phyloP scores from a whole-genome alignment of 2,888 invertebrate species.

The Microctonus hyperodae region DNA sequence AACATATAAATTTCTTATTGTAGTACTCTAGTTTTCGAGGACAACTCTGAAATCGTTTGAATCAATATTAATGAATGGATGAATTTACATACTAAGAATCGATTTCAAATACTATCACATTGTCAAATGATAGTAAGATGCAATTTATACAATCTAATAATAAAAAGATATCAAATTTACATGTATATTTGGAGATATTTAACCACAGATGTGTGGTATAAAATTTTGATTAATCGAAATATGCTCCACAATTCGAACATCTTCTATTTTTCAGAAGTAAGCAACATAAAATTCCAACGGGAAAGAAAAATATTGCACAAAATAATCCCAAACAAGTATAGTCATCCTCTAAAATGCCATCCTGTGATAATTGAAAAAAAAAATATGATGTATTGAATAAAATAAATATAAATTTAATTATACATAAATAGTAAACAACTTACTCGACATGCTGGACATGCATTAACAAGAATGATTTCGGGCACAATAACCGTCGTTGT shows the following conservation, averaged over 20 bases:
- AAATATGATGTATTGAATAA: neutral
- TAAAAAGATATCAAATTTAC: neutral
- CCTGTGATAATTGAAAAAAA: constrained; percentile 55
- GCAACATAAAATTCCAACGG: constrained; percentile 87
- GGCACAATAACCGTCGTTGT: constrained; percentile 72
- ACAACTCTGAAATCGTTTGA: neutral
- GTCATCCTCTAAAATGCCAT: constrained; percentile 87
- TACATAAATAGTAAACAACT: constrained; percentile 41
- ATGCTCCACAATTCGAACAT: constrained; percentile 88
- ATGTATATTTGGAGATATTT: neutral
- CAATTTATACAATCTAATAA: neutral
- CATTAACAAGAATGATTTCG: constrained; percentile 84
- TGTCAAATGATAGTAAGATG: neutral
- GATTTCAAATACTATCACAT: neutral
- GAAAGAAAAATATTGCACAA: constrained; percentile 87
- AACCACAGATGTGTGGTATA: neutral
- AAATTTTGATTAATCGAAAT: constrained; percentile 69
- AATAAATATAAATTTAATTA: constrained; percentile 8
- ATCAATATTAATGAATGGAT: neutral
- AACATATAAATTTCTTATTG: too few relatives aligned
- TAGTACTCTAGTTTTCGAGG: too few relatives aligned
- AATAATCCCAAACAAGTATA: constrained; percentile 84
- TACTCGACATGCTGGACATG: constrained; percentile 87
- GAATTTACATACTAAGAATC: neutral
- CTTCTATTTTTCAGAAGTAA: constrained; percentile 82